phyloP scores from a whole-genome alignment of 2,797 vertebrate genomes.

The Ambastaia sidthimunki region DNA sequence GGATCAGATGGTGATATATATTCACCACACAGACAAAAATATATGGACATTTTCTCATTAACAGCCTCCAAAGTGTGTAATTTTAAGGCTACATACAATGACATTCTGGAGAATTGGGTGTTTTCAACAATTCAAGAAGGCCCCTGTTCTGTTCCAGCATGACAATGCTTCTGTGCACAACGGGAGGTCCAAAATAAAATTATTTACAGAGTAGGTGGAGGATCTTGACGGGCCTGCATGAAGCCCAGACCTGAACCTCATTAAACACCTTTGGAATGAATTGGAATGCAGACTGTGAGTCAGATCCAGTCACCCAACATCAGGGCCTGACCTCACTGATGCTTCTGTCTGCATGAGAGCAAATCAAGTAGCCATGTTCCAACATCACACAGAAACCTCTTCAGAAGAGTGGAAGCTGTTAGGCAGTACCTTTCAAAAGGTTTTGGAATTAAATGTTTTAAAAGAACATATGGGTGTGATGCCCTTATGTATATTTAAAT shows the following conservation, averaged over 20 bases:
- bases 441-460: background rate
- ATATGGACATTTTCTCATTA: too few species aligned
- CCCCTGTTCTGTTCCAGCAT: background rate
- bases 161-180: background rate
- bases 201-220: background rate
- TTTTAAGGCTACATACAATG: too few species aligned
- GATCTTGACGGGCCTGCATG: background rate
- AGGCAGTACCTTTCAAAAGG: background rate
- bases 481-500: too few species aligned
- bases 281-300: background rate
- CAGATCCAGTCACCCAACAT: constrained; percentile 7
- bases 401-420: background rate
- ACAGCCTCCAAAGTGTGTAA: too few species aligned
- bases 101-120: too few species aligned
- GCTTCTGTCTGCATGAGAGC: background rate
- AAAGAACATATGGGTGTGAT: background rate
- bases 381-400: background rate
- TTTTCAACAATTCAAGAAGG: too few species aligned
- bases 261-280: background rate
- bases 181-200: background rate
- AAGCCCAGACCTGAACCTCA: background rate
- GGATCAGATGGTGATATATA: too few species aligned
- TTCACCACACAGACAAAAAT: too few species aligned
- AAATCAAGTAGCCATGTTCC: background rate
- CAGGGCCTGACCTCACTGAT: background rate